A percentile compares a stretch with the other conserved stretches of the same genome.
Evolutionary conservation across 2,113 vertebrate genomes (phyloP).

Genomic region (Pagrus major): DNA sequence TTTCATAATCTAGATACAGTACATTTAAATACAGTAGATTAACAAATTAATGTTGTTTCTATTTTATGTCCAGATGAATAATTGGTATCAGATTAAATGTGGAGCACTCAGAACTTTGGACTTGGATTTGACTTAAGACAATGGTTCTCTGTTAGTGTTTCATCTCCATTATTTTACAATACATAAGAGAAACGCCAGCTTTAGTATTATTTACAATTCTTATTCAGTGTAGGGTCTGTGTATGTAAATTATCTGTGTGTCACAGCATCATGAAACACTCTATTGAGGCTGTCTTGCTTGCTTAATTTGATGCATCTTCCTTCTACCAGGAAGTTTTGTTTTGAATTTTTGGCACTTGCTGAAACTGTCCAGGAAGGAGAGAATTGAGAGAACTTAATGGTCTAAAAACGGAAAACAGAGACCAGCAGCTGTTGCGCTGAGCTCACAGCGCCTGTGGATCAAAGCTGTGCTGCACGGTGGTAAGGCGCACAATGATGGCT

Average conservation of each 20-base stretch:
- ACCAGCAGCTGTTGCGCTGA: constrained; percentile 49
- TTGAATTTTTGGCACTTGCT: not conserved
- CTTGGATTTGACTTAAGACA: not conserved
- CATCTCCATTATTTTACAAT: too few species aligned
- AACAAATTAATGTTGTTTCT: too few species aligned
- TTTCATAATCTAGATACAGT: too few species aligned
- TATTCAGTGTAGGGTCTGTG: not conserved
- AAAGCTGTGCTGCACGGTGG: constrained; percentile 21
- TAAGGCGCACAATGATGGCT: constrained; percentile 30
- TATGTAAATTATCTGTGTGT: not conserved
- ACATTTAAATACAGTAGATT: too few species aligned
- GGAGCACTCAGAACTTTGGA: not conserved
- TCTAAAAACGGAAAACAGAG: constrained; percentile 14
- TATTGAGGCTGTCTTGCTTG: too few species aligned
- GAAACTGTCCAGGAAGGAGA: not conserved
- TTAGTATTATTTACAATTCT: too few species aligned
- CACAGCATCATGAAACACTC: not conserved
- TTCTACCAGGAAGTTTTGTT: not conserved
- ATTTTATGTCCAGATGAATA: too few species aligned
- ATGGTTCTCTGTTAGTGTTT: not conserved
- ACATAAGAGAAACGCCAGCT: too few species aligned
- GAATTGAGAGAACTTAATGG: not conserved
- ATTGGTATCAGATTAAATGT: too few species aligned
- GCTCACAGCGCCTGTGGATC: constrained; percentile 20
- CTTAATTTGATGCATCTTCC: too few species aligned